Evolutionary conservation across 2,888 invertebrate species (phyloP).

Genomic region (Pelosia muscerda): DNA sequence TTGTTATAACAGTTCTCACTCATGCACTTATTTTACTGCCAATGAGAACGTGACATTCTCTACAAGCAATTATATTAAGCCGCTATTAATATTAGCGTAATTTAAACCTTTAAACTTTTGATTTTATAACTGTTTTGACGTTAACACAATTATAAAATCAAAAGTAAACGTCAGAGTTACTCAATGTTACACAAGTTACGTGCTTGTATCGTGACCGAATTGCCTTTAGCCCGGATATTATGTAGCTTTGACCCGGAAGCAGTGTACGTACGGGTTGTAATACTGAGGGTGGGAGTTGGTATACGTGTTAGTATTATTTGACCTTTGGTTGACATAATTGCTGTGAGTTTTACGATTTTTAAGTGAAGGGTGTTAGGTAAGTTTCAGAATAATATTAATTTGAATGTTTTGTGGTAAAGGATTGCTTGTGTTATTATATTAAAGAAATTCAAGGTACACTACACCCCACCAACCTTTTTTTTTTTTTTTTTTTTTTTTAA

Average conservation of each 20-base stretch:
- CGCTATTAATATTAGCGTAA: neutral
- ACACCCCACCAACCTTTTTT: no score
- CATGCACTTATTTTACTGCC: neutral
- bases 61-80: neutral
- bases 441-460: no score
- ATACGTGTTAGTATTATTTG: conserved; percentile 10
- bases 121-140: no score
- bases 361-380: neutral
- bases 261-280: conserved; percentile 6
- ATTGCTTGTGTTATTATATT: no score
- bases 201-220: conserved; percentile 37
- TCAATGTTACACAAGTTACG: conserved; percentile 17
- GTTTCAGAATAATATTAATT: no score
- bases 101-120: no score
- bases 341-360: neutral
- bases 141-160: neutral
- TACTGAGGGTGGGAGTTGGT: neutral
- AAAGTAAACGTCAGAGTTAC: conserved; percentile 9
- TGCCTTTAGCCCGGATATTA: conserved; percentile 43
- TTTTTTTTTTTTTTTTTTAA: no score
- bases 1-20: no score
- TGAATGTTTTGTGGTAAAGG: no score
- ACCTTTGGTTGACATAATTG: conserved; percentile 19
- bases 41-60: neutral
- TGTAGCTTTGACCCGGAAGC: conserved; percentile 31